Base-by-base conservation (phyloP, 2,113 vertebrate species). In the Syngnathus scovelli region DNA sequence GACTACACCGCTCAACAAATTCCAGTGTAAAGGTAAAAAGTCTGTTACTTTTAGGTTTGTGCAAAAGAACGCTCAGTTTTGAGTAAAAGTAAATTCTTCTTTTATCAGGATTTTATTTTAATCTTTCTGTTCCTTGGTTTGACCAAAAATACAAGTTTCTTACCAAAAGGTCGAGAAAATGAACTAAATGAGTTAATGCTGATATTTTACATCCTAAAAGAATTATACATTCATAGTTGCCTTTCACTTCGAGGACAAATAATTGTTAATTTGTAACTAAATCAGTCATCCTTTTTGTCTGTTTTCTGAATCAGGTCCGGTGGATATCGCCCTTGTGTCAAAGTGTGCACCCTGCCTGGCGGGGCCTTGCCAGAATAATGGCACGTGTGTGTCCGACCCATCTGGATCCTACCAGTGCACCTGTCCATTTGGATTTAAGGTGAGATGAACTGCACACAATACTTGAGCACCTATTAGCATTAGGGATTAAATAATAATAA, bases 261-360 rank as follows among this genome's bases (percentile, higher is more conserved):
- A 12, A 43, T 43, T 46, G 4, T 46, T 46, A 5, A 18, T 51
- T 51, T 0, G 0, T 16, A 44, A 33, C 59, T 55, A 37, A 2
- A 5, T 78, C 36, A 41, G 9, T n/a, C 19, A 1, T 62, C 64
- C 16, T 61, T 65, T 38, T 16, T 39, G 21, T 39, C 46, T 71
- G 9, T 6, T 19, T 59, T 61, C 7, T 70, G 52, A 36, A 82
- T 4, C 87, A 99, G 96, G 94, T 41, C 93, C 93, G 0, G 84
- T 87, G 68, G 95, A 98, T 81, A 89, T 98, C 80, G 90, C 66
- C 74, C 89, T 98, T 0, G 80, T 85, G 81, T 92, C 97, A 64
- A 99, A 99, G 89, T 99, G 97, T 55, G 92, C 93, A 49, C 94
- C 95, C 79, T 99, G 97, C 86, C 90, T 98, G 75, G 93, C 94